phyloP scores from a whole-genome alignment of 2,888 invertebrate genomes.

The Meiosimyza platycephala region DNA sequence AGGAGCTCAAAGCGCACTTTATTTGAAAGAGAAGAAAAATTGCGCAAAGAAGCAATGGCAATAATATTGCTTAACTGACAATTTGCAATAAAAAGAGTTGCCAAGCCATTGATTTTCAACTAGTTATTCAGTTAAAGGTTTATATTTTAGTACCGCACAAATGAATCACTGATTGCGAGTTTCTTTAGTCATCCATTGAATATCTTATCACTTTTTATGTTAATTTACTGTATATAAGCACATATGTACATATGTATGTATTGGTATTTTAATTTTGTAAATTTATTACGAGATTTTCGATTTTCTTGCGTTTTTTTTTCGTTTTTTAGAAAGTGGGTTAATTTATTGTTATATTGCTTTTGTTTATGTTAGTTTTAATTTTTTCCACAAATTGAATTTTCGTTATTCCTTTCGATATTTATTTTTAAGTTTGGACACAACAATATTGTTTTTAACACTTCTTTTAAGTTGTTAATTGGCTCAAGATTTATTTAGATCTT shows the following conservation, averaged over 20 bases:
- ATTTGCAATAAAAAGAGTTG: slow-evolving; percentile 1
- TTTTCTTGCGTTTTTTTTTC: slow-evolving; percentile 15
- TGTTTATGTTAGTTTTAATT: slow-evolving; percentile 3
- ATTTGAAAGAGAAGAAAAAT: neutral
- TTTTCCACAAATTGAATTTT: neutral
- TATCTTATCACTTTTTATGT: neutral
- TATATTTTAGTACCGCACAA: neutral
- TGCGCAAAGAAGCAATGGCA: neutral
- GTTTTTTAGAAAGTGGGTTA: slow-evolving; percentile 37
- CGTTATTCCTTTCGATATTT: neutral
- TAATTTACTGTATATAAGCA: neutral
- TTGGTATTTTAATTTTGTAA: neutral
- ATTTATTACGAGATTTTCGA: neutral
- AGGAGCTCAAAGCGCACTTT: too few relatives aligned
- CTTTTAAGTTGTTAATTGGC: neutral
- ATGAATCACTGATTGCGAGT: neutral
- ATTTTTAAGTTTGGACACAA: neutral
- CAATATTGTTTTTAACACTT: neutral
- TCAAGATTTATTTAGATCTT: neutral
- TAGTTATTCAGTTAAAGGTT: neutral
- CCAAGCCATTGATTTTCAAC: neutral
- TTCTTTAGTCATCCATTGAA: neutral
- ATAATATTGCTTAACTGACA: neutral
- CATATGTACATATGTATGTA: too few relatives aligned
- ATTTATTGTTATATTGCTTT: slow-evolving; percentile 18